These are phyloP conservation scores for Clinocottus analis DNA, from an alignment of 2,113 vertebrate species.

Conservation along the genomic window DNA sequence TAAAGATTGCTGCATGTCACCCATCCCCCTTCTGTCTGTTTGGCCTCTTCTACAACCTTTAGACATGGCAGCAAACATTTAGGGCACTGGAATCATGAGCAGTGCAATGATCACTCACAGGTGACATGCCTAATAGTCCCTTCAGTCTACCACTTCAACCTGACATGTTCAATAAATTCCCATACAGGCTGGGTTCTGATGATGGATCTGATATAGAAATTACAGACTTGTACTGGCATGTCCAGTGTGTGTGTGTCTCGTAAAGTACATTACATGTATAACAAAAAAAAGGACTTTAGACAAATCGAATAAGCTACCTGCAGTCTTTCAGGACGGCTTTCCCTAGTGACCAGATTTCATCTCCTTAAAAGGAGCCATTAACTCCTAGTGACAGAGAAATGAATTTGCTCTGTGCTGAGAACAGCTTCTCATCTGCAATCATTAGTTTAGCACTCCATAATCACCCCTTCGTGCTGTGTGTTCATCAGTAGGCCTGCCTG, in stretches of 20 bases:
- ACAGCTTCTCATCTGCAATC: conserved; percentile 77
- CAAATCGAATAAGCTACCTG: conserved; percentile 64
- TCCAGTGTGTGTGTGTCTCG: neutral
- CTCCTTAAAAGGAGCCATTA: conserved; percentile 80
- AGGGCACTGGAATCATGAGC: conserved; percentile 14
- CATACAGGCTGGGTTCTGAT: conserved; percentile 30
- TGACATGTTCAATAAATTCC: conserved; percentile 68
- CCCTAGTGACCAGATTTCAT: conserved; percentile 75
- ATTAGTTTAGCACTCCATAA: conserved; percentile 81
- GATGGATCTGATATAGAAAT: conserved; percentile 64
- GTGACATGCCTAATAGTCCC: conserved; percentile 64
- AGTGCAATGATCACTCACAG: conserved; percentile 64
- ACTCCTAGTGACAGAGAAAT: conserved; percentile 76
- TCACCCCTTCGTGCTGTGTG: conserved; percentile 73
- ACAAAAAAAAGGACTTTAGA: conserved; percentile 47
- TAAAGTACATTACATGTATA: conserved; percentile 6
- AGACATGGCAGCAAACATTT: conserved; percentile 33
- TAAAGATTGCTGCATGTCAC: conserved; percentile 29
- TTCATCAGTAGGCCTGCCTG: conserved; percentile 68
- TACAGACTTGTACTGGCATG: conserved; percentile 1
- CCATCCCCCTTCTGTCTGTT: conserved; percentile 26
- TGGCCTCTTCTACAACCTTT: conserved; percentile 33
- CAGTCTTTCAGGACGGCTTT: conserved; percentile 61
- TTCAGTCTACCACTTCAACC: conserved; percentile 61
- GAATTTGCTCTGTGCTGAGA: conserved; percentile 72